Evolutionary conservation across 2,888 invertebrate species (phyloP).

Genomic region (Melipona beecheii): DNA sequence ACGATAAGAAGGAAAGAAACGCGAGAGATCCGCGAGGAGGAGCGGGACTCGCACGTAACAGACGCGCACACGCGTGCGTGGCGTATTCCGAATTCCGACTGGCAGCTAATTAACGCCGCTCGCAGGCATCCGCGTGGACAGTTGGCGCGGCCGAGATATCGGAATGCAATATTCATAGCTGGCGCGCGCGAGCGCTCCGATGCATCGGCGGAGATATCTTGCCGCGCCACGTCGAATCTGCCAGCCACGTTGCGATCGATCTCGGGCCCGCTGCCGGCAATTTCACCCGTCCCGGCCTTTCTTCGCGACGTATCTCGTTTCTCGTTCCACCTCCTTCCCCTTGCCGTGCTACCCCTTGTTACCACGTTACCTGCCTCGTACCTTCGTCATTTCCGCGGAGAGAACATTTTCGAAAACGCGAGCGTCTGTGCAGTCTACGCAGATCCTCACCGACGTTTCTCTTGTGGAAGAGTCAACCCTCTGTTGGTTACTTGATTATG

Average conservation of each 20-base stretch:
- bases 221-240: conserved; percentile 32
- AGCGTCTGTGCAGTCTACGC: neutral
- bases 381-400: neutral
- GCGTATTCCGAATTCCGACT: conserved; percentile 62
- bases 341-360: neutral
- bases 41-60: neutral
- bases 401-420: neutral
- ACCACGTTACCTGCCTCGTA: neutral
- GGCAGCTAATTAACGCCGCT: conserved; percentile 74
- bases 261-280: neutral
- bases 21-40: neutral
- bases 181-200: conserved; percentile 20
- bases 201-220: conserved; percentile 46
- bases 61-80: conserved; percentile 20
- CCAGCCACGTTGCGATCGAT: conserved; percentile 46
- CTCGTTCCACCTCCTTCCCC: neutral
- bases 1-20: neutral
- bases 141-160: conserved; percentile 61
- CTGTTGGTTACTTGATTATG: too few species aligned
- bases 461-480: too few species aligned
- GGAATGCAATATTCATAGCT: conserved; percentile 76
- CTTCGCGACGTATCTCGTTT: neutral
- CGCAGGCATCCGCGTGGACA: conserved; percentile 63
- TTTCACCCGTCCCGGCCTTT: conserved; percentile 16
- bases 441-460: conserved; percentile 8